Evolutionary conservation across 1,140 invertebrate genomes (phyloP).

Genomic region (Ctenoplectra terminalis): DNA sequence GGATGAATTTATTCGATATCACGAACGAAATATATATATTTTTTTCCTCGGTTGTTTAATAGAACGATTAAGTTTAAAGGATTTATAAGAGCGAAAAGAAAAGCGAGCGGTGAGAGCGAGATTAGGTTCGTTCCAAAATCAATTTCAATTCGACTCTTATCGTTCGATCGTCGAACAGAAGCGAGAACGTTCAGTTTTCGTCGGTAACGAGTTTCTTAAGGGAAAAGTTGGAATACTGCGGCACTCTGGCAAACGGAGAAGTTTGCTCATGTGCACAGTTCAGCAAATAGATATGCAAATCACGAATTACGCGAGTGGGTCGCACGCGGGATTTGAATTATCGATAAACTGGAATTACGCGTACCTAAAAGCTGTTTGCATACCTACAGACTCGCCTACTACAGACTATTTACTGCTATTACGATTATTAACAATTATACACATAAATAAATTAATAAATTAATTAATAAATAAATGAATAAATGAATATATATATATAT

Average conservation of each 20-base stretch:
- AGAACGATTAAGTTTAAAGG: background rate
- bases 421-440: slow-evolving; percentile 72
- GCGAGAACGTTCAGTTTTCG: slow-evolving; percentile 11
- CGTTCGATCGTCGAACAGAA: slow-evolving; percentile 4
- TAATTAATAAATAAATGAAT: slow-evolving; percentile 50
- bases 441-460: slow-evolving; percentile 47
- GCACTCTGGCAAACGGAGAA: background rate
- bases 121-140: background rate
- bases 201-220: background rate
- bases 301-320: slow-evolving; percentile 29
- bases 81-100: background rate
- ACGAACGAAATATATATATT: background rate
- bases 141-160: slow-evolving; percentile 15
- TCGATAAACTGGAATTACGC: slow-evolving; percentile 64
- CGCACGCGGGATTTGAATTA: slow-evolving; percentile 63
- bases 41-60: background rate
- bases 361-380: slow-evolving; percentile 72
- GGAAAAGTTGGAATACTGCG: background rate
- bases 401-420: slow-evolving; percentile 74
- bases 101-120: background rate
- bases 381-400: slow-evolving; percentile 74
- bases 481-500: slow-evolving; percentile 54
- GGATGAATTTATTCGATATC: background rate
- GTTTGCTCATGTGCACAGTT: background rate
- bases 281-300: slow-evolving; percentile 37